A percentile compares a stretch with the other conserved stretches of the same genome.
Evolutionary conservation across 1,140 invertebrate genomes (phyloP).

Genomic region (Cydia splendana): DNA sequence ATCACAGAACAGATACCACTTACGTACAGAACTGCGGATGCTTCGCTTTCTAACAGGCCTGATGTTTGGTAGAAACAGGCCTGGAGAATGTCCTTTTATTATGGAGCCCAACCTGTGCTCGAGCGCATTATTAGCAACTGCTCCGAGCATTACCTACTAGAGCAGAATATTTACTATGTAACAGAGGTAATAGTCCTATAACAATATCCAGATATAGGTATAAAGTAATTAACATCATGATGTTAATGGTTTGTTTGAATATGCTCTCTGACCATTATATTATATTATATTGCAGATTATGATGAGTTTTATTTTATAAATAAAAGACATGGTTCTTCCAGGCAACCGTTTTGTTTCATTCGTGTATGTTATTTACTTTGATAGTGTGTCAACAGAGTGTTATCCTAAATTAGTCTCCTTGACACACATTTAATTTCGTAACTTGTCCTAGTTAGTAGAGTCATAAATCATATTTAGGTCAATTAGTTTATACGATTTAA

Average conservation of each 20-base stretch:
- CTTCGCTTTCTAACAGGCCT: background rate
- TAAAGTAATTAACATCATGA: too few species aligned
- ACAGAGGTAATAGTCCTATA: too few species aligned
- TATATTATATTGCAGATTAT: background rate
- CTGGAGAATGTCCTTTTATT: too few species aligned
- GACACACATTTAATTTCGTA: slow-evolving; percentile 15
- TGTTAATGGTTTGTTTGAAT: too few species aligned
- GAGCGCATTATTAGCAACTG: too few species aligned
- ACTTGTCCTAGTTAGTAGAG: slow-evolving; percentile 3
- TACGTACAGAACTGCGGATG: background rate
- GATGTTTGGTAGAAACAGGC: background rate
- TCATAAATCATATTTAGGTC: slow-evolving; percentile 2
- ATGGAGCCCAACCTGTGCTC: too few species aligned
- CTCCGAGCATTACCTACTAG: too few species aligned
- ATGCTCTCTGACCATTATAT: too few species aligned
- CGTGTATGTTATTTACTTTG: slow-evolving; percentile 8
- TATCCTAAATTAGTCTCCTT: slow-evolving; percentile 12
- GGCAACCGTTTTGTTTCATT: slow-evolving; percentile 1
- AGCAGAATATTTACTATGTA: too few species aligned
- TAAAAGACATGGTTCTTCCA: background rate
- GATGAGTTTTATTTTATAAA: background rate
- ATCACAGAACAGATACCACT: slow-evolving; percentile 6
- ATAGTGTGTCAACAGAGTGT: slow-evolving; percentile 12
- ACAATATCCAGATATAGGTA: too few species aligned
- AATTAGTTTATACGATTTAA: slow-evolving; percentile 7